Percentiles rank a stretch among this genome's conserved stretches.
phyloP scores from a whole-genome alignment of 2,113 vertebrate genomes.

The Pterocles gutturalis region DNA sequence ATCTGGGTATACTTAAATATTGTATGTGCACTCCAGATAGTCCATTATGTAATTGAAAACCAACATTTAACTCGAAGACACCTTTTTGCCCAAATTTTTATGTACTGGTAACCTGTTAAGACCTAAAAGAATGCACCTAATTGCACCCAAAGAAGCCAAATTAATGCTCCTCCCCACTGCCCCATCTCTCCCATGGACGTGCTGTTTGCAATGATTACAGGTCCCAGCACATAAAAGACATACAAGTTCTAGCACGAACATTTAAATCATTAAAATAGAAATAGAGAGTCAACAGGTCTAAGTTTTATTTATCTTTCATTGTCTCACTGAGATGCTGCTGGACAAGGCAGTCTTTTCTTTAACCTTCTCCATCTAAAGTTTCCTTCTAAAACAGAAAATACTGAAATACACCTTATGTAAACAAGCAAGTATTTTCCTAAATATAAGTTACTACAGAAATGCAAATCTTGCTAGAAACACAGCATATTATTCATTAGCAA shows the following conservation, averaged over 20 bases:
- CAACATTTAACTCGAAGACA: not conserved
- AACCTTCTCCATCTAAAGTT: not conserved
- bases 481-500: not conserved
- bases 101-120: not conserved
- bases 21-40: not conserved
- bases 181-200: not conserved
- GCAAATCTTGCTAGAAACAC: not conserved
- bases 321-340: not conserved
- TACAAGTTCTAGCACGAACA: slow-evolving; percentile 28
- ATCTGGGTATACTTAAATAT: not conserved
- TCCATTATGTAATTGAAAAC: not conserved
- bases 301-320: not conserved
- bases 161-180: not conserved
- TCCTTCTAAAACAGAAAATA: not conserved
- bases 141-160: not conserved
- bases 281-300: not conserved
- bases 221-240: slow-evolving; percentile 10
- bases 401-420: not conserved
- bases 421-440: not conserved
- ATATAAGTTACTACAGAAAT: not conserved
- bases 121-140: not conserved
- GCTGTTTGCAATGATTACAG: slow-evolving; percentile 17
- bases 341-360: not conserved
- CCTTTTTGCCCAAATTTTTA: not conserved
- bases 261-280: slow-evolving; percentile 6